These are phyloP conservation scores for Fissipunctia ypsillon DNA, from an alignment of 2,888 invertebrate genomes.

Conservation along the genomic window DNA sequence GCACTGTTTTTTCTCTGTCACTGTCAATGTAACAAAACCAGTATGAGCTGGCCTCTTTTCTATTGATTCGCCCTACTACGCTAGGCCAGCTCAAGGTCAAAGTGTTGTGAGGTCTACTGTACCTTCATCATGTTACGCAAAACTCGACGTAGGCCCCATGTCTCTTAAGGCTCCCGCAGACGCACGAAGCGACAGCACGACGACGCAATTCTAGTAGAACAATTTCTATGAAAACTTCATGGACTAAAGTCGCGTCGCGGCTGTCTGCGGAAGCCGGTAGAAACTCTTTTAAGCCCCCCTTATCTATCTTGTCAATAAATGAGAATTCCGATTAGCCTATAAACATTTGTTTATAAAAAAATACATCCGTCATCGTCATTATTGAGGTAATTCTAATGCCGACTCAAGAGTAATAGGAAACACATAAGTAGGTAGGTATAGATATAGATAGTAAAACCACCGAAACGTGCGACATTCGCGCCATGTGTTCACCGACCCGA, in stretches of 20 bases:
- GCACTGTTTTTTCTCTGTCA: too few relatives aligned
- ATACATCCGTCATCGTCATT: neutral
- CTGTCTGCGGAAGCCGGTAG: neutral
- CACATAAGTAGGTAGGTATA: neutral
- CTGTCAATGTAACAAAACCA: too few relatives aligned
- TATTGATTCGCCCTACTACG: neutral
- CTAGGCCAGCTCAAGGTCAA: neutral
- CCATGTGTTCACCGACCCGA: constrained; percentile 13
- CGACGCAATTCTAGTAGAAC: too few relatives aligned
- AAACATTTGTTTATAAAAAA: constrained; percentile 1
- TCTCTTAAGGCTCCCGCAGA: too few relatives aligned
- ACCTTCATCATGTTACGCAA: neutral
- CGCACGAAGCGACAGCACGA: too few relatives aligned
- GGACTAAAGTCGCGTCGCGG: too few relatives aligned
- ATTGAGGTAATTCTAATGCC: constrained; percentile 4
- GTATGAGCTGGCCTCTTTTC: too few relatives aligned
- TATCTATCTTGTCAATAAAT: neutral
- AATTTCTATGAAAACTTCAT: too few relatives aligned
- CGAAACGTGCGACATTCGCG: constrained; percentile 8
- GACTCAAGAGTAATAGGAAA: constrained; percentile 1
- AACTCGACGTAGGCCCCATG: neutral
- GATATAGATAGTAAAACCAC: neutral
- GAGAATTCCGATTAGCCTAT: neutral
- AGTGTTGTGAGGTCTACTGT: neutral
- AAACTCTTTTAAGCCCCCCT: neutral